A percentile compares a stretch with the other conserved stretches of the same genome.
phyloP scores from a whole-genome alignment of 2,888 invertebrate species.

The Drosophila macrospina region DNA sequence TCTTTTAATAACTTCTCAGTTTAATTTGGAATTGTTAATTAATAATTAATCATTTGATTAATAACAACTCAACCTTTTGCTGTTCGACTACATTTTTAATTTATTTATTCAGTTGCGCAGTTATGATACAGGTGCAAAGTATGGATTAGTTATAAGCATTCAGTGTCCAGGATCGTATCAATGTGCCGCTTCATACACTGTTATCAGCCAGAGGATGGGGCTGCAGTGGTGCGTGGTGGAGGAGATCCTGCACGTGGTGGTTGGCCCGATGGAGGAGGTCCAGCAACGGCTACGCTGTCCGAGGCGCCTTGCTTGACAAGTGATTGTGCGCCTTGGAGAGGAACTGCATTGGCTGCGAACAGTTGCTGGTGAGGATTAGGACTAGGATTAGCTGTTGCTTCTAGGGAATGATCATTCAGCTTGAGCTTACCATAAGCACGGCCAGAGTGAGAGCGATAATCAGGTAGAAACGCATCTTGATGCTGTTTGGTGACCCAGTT shows the following conservation, averaged over 20 bases:
- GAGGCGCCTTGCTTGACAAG: conserved; percentile 16
- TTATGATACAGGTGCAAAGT: conserved; percentile 17
- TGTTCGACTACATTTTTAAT: conserved; percentile 12
- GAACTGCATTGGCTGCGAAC: conserved; percentile 10
- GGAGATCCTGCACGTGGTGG: conserved; percentile 45
- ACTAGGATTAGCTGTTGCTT: neutral
- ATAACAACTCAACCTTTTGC: neutral
- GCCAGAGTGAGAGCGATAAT: conserved; percentile 51
- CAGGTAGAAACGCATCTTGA: conserved; percentile 59
- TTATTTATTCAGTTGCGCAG: conserved; percentile 35
- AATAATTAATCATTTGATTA: too few relatives aligned
- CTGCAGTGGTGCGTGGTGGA: conserved; percentile 40
- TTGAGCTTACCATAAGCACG: conserved; percentile 57
- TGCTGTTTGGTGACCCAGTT: conserved; percentile 19
- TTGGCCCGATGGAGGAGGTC: conserved; percentile 35
- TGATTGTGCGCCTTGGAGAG: conserved; percentile 14
- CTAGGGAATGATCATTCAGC: neutral
- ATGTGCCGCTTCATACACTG: too few relatives aligned
- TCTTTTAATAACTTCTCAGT: too few relatives aligned
- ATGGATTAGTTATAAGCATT: neutral
- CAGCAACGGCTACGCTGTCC: conserved; percentile 19
- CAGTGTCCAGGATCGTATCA: neutral
- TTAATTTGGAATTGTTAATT: neutral
- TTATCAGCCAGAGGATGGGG: conserved; percentile 30
- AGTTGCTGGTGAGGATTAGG: conserved; percentile 26